Evolutionary conservation across 1,140 invertebrate genomes (phyloP).

Genomic region (Venustaconcha ellipsiformis): DNA sequence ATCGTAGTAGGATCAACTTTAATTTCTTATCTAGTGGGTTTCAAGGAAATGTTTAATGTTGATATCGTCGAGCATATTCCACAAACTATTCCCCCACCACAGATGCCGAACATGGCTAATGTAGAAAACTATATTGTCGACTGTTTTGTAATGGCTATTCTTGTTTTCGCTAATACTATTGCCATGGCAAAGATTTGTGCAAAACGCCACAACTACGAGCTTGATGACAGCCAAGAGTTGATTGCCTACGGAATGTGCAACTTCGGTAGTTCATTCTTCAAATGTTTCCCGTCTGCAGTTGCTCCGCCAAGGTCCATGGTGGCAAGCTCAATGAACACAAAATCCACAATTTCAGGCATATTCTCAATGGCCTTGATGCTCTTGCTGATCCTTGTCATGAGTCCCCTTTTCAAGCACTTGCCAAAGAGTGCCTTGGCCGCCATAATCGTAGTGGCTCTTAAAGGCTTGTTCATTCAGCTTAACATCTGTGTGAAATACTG

Average conservation of each 20-base stretch:
- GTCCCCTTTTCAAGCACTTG: conserved; percentile 63
- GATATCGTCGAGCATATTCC: conserved; percentile 70
- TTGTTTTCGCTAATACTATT: conserved; percentile 69
- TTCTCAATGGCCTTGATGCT: conserved; percentile 69
- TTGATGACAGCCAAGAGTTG: conserved; percentile 71
- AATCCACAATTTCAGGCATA: conserved; percentile 59
- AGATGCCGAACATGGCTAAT: conserved; percentile 46
- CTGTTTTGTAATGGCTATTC: conserved; percentile 65
- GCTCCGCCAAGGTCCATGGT: conserved; percentile 84
- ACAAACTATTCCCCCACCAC: conserved; percentile 60
- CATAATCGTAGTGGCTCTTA: conserved; percentile 64
- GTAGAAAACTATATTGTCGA: conserved; percentile 55
- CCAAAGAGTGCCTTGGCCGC: conserved; percentile 67
- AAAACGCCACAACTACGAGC: conserved; percentile 69
- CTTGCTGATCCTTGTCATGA: conserved; percentile 70
- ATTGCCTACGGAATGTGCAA: conserved; percentile 72
- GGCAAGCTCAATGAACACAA: conserved; percentile 55
- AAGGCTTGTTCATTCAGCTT: conserved; percentile 63
- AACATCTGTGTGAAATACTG: conserved; percentile 58
- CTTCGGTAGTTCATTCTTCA: conserved; percentile 70
- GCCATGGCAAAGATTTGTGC: conserved; percentile 71
- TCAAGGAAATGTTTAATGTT: conserved; percentile 64
- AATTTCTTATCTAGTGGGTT: conserved; percentile 62
- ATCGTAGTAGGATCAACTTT: conserved; percentile 74
- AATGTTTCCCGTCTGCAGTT: conserved; percentile 78